Conservation (phyloP, 2,113 vertebrate genomes). For the Machaerirhynchus nigripectus region DNA sequence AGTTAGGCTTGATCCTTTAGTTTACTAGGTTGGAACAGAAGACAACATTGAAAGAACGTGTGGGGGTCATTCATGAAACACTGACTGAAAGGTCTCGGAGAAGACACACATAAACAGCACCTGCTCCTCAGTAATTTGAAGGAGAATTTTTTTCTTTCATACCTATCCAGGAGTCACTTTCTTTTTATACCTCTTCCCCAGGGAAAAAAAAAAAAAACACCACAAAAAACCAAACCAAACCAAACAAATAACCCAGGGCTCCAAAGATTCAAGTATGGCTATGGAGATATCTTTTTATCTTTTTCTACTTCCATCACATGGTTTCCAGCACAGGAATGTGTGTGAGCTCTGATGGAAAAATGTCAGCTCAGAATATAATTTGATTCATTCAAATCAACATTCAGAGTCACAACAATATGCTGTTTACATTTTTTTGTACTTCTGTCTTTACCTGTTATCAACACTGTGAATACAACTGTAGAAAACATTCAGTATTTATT, state of each 20-base stretch:
- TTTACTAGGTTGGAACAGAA: neutral
- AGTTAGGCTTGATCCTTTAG: neutral
- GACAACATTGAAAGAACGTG: neutral
- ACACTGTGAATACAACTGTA: too few species aligned
- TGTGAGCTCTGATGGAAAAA: neutral
- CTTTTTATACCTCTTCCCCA: neutral
- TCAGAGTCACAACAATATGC: neutral
- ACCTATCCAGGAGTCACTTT: neutral
- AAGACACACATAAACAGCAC: accelerated
- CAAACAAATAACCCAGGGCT: neutral
- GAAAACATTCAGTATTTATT: neutral
- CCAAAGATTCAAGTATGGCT: neutral
- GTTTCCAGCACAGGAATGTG: neutral
- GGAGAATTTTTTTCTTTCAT: neutral
- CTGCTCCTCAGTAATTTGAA: neutral
- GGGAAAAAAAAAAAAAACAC: accelerated
- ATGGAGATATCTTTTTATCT: neutral
- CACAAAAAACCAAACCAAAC: neutral
- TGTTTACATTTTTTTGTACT: neutral
- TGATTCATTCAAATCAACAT: neutral
- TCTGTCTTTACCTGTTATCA: neutral
- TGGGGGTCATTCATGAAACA: neutral
- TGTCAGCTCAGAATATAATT: neutral
- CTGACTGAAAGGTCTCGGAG: neutral
- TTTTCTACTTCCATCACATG: neutral